Evolutionary conservation across 2,888 invertebrate genomes (phyloP).

Genomic region (Sepiola atlantica): DNA sequence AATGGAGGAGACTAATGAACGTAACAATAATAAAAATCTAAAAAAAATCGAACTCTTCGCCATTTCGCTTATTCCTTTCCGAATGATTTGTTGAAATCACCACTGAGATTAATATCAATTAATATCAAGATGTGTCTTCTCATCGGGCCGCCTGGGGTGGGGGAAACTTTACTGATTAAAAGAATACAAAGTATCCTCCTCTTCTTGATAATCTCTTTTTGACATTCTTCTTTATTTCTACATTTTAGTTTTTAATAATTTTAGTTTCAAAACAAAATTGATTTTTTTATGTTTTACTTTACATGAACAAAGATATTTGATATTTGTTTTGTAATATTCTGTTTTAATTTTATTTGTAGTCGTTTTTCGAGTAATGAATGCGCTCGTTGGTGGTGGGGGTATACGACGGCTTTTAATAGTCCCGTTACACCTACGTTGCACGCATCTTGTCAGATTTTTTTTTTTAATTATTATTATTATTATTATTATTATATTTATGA

Average conservation of each 20-base stretch:
- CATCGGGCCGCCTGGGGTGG: conserved; percentile 71
- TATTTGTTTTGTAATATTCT: neutral
- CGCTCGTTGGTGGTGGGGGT: neutral
- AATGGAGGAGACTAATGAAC: conserved; percentile 1
- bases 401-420: neutral
- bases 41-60: neutral
- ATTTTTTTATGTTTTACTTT: too few relatives aligned
- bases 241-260: too few relatives aligned
- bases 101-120: too few relatives aligned
- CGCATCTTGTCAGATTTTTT: too few relatives aligned
- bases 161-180: conserved; percentile 73
- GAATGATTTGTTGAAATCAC: neutral
- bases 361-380: neutral
- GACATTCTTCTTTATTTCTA: neutral
- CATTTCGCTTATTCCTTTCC: neutral
- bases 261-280: too few relatives aligned
- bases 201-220: conserved; percentile 24
- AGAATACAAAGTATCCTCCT: conserved; percentile 72
- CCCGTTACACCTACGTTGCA: too few relatives aligned
- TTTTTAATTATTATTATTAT: too few relatives aligned
- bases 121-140: conserved; percentile 71
- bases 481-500: too few relatives aligned
- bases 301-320: too few relatives aligned
- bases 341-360: neutral
- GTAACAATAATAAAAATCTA: neutral